These are phyloP conservation scores for Tupiocoris notatus DNA, from an alignment of 2,888 invertebrate genomes.

Conservation along the genomic window DNA sequence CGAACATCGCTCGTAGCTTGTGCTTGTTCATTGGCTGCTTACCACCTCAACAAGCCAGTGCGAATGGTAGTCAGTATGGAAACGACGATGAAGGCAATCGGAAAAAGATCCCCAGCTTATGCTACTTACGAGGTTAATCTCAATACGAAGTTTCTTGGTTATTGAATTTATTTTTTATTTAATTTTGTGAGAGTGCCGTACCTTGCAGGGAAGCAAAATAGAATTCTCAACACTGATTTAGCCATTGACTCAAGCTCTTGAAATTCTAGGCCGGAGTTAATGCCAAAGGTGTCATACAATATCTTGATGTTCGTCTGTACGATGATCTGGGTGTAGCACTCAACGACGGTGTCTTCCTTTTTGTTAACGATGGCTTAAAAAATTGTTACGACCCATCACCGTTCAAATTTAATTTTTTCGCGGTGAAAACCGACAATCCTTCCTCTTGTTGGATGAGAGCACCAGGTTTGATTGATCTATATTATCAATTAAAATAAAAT, in stretches of 20 bases:
- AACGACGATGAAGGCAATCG: conserved; percentile 66
- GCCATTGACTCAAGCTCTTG: no score
- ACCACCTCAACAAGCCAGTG: conserved; percentile 53
- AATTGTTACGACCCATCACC: conserved; percentile 65
- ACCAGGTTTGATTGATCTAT: conserved; percentile 59
- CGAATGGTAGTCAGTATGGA: conserved; percentile 54
- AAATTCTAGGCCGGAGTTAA: conserved; percentile 60
- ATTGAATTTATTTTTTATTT: no score
- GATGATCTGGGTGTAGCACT: conserved; percentile 55
- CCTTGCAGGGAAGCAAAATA: no score
- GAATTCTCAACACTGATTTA: no score
- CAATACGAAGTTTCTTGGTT: no score
- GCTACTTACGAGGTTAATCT: conserved; percentile 19
- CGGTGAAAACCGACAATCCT: conserved; percentile 64
- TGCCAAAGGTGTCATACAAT: conserved; percentile 65
- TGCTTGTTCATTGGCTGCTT: conserved; percentile 55
- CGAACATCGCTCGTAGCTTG: conserved; percentile 54
- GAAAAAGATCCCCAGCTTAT: conserved; percentile 63
- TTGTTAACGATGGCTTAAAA: conserved; percentile 26
- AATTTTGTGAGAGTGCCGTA: no score
- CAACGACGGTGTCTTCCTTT: conserved; percentile 51
- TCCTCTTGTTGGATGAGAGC: conserved; percentile 69
- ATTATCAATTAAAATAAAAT: no score
- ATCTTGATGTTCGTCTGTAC: conserved; percentile 59
- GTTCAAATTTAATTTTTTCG: conserved; percentile 58